Conservation (phyloP, 2,888 invertebrate species). For the Acrobasis suavella region DNA sequence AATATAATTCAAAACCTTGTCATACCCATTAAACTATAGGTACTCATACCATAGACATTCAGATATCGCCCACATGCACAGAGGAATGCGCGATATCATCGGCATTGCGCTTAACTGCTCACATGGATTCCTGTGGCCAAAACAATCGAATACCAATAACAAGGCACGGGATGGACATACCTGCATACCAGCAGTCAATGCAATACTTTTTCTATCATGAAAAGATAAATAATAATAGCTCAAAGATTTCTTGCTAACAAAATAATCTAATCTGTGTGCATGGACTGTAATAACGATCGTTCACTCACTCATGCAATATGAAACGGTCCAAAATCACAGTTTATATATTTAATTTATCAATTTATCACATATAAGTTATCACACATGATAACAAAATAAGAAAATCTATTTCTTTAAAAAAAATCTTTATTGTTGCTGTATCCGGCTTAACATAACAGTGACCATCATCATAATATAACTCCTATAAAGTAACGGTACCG, state of each 20-base stretch:
- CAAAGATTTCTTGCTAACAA: too few relatives aligned
- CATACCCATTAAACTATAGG: not conserved
- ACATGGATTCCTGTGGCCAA: slow-evolving; percentile 57
- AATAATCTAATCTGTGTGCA: too few relatives aligned
- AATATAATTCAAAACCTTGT: not conserved
- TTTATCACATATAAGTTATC: too few relatives aligned
- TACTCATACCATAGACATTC: slow-evolving; percentile 2
- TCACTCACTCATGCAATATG: too few relatives aligned
- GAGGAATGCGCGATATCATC: slow-evolving; percentile 54
- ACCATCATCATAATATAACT: too few relatives aligned
- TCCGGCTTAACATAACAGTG: too few relatives aligned
- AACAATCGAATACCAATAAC: slow-evolving; percentile 43
- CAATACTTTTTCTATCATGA: not conserved
- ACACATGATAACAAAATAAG: too few relatives aligned
- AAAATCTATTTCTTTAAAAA: too few relatives aligned
- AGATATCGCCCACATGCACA: slow-evolving; percentile 26
- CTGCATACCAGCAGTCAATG: slow-evolving; percentile 3
- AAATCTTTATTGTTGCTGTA: too few relatives aligned
- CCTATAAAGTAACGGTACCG: not conserved
- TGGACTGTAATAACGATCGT: too few relatives aligned
- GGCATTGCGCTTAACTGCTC: slow-evolving; percentile 48
- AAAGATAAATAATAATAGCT: not conserved
- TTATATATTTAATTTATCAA: too few relatives aligned
- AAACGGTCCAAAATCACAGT: too few relatives aligned
- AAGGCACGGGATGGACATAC: slow-evolving; percentile 18